Conservation (phyloP, 2,888 invertebrate species). For the Malthinus flaveolus region DNA sequence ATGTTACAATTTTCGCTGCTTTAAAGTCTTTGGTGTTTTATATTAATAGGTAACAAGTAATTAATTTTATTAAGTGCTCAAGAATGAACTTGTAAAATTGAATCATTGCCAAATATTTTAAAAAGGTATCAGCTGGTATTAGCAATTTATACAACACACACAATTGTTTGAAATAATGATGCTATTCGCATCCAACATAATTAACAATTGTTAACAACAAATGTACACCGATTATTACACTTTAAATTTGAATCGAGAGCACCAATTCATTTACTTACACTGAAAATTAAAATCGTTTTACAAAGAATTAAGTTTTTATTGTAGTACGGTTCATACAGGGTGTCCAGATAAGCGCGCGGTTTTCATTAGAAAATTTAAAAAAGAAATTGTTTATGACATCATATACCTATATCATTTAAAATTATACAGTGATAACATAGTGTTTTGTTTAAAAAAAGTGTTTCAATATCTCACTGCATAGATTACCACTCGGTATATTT, state of each 20-base stretch:
- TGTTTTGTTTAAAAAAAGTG: too few relatives aligned
- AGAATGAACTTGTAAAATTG: slow-evolving; percentile 4
- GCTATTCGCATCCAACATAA: background rate
- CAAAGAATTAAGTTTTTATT: too few relatives aligned
- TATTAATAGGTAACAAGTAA: background rate
- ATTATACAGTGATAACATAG: too few relatives aligned
- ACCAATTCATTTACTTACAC: background rate
- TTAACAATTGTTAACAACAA: slow-evolving; percentile 1
- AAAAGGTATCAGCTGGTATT: too few relatives aligned
- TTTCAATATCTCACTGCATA: too few relatives aligned
- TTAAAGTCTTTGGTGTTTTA: slow-evolving; percentile 21
- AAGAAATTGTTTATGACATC: too few relatives aligned
- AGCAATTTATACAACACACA: slow-evolving; percentile 9
- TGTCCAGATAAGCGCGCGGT: too few relatives aligned
- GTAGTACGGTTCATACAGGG: too few relatives aligned
- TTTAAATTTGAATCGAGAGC: background rate
- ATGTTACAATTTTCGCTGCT: slow-evolving; percentile 13
- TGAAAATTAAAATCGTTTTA: background rate
- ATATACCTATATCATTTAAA: too few relatives aligned
- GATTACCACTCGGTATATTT: too few relatives aligned
- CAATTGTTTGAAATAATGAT: slow-evolving; percentile 2
- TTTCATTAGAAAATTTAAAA: too few relatives aligned
- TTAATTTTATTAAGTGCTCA: slow-evolving; percentile 2
- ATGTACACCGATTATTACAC: slow-evolving; percentile 4
- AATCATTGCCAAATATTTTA: slow-evolving; percentile 11